Evolutionary conservation across 2,113 vertebrate genomes (phyloP).

Genomic region (Ascaphus truei): DNA sequence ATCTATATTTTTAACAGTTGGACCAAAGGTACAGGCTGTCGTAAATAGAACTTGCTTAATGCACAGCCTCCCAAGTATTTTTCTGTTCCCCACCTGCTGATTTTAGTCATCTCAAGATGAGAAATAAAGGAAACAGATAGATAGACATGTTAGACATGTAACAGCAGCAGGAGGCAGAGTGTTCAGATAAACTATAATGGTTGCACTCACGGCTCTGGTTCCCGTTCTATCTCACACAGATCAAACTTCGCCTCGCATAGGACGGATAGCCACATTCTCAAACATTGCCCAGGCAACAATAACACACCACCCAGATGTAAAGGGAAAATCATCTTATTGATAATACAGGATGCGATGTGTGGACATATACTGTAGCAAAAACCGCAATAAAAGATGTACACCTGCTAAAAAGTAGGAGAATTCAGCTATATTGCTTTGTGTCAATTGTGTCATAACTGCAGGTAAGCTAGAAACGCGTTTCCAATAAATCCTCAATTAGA

Average conservation of each 20-base stretch:
- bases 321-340: not conserved
- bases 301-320: not conserved
- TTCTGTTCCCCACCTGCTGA: not conserved
- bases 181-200: slow-evolving; percentile 15
- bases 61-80: slow-evolving; percentile 12
- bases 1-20: not conserved
- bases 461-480: not conserved
- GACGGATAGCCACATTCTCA: not conserved
- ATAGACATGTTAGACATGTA: slow-evolving; percentile 17
- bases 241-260: not conserved
- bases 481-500: not conserved
- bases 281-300: not conserved
- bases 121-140: slow-evolving; percentile 10
- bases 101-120: slow-evolving; percentile 7
- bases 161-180: not conserved
- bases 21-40: not conserved
- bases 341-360: not conserved
- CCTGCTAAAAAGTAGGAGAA: too few species aligned
- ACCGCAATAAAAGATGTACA: too few species aligned
- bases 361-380: too few species aligned
- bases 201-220: not conserved
- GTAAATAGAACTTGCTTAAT: not conserved
- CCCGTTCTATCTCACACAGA: not conserved
- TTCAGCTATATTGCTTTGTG: not conserved
- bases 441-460: not conserved